These are phyloP conservation scores for Synanthedon myopaeformis DNA, from an alignment of 2,888 invertebrate genomes.

Conservation along the genomic window DNA sequence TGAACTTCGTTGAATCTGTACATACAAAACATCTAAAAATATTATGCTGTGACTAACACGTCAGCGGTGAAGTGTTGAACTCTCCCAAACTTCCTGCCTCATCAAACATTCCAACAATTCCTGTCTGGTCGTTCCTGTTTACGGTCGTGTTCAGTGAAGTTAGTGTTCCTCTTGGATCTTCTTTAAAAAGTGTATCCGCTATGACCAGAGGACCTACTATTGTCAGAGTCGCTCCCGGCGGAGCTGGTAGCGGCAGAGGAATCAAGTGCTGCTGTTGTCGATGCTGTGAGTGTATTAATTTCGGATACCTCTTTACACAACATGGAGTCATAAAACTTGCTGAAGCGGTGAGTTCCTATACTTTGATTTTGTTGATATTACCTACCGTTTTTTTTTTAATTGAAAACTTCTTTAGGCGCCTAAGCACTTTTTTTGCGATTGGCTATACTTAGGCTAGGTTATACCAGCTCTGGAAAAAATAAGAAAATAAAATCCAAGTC, in stretches of 20 bases:
- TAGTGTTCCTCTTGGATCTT: not conserved
- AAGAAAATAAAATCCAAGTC: no score
- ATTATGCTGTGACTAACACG: slow-evolving; percentile 56
- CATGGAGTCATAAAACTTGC: slow-evolving; percentile 80
- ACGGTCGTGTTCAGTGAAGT: not conserved
- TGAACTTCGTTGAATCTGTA: slow-evolving; percentile 26
- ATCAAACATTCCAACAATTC: slow-evolving; percentile 11
- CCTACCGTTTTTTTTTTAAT: no score
- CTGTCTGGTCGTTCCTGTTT: slow-evolving; percentile 1
- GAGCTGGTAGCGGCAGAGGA: slow-evolving; percentile 53
- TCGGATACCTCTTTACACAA: slow-evolving; percentile 78
- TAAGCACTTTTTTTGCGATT: no score
- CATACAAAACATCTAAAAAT: slow-evolving; percentile 52
- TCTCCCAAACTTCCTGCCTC: slow-evolving; percentile 45
- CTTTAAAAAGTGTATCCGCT: slow-evolving; percentile 10
- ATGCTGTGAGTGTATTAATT: slow-evolving; percentile 83
- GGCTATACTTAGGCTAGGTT: no score
- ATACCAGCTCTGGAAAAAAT: no score
- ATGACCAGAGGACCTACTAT: slow-evolving; percentile 64
- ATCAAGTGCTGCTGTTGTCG: slow-evolving; percentile 80
- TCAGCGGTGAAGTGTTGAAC: slow-evolving; percentile 40
- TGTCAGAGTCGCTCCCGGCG: slow-evolving; percentile 49
- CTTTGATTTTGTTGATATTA: no score
- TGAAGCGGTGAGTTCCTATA: slow-evolving; percentile 74
- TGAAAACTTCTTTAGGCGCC: no score